A percentile compares a stretch with the other conserved stretches of the same genome.
Evolutionary conservation across 2,888 invertebrate genomes (phyloP).

Genomic region (Amblyjoppa fuscipennis): DNA sequence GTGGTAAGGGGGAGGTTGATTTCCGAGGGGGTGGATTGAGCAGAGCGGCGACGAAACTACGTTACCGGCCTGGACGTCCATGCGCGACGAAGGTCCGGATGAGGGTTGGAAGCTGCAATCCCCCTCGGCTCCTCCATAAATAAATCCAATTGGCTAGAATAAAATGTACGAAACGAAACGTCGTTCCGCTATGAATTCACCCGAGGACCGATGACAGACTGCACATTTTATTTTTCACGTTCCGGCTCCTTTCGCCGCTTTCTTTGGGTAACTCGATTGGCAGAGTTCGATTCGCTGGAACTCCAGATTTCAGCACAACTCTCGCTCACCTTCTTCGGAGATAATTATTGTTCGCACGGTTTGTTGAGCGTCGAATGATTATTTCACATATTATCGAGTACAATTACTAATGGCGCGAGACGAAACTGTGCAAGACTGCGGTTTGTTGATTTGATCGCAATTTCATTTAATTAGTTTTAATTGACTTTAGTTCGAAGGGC

Average conservation of each 20-base stretch:
- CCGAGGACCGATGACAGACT: constrained; percentile 71
- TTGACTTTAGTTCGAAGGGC: too few relatives aligned
- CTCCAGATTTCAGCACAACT: background rate
- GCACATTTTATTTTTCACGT: constrained; percentile 71
- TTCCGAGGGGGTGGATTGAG: constrained; percentile 58
- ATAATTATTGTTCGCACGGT: background rate
- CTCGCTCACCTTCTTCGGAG: background rate
- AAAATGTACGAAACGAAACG: constrained; percentile 77
- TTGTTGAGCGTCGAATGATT: constrained; percentile 20
- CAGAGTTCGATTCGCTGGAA: constrained; percentile 1
- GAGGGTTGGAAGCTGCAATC: constrained; percentile 34
- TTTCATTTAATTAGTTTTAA: too few relatives aligned
- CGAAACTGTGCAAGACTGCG: too few relatives aligned
- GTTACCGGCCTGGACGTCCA: constrained; percentile 71
- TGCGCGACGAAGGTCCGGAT: constrained; percentile 50
- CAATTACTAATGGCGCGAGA: too few relatives aligned
- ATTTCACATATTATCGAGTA: background rate
- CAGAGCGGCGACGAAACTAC: constrained; percentile 73
- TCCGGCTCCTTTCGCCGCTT: constrained; percentile 30
- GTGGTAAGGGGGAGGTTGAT: constrained; percentile 70
- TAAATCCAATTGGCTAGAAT: constrained; percentile 81
- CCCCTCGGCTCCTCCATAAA: constrained; percentile 75
- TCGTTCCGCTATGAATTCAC: constrained; percentile 63
- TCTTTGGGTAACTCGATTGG: constrained; percentile 75
- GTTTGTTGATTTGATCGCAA: too few relatives aligned